A percentile compares a stretch with the other conserved stretches of the same genome.
These are phyloP conservation scores for Probosciger aterrimus DNA, from an alignment of 2,113 vertebrate genomes.

Conservation along the genomic window DNA sequence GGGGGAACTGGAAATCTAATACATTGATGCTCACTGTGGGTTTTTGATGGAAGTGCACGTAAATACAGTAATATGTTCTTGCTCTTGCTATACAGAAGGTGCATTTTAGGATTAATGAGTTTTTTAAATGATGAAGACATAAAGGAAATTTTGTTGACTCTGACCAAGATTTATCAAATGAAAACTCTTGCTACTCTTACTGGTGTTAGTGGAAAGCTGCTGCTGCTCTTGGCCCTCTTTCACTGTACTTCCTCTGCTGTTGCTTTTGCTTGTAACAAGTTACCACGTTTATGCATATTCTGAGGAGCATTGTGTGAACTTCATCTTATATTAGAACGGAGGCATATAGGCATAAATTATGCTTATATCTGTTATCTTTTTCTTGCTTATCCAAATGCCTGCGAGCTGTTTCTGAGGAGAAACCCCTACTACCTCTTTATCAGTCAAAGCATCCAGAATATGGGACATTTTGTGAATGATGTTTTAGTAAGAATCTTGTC, in stretches of 20 bases:
- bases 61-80: neutral
- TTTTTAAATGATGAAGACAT: neutral
- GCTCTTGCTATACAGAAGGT: neutral
- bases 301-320: neutral
- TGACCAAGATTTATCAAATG: neutral
- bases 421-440: neutral
- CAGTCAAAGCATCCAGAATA: neutral
- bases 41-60: neutral
- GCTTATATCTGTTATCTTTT: neutral
- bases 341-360: neutral
- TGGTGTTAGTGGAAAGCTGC: neutral
- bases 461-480: neutral
- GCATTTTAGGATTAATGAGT: neutral
- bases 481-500: neutral
- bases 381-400: conserved; percentile 18
- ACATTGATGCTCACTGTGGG: neutral
- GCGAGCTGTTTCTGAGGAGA: neutral
- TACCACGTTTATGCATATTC: neutral
- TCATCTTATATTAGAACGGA: conserved; percentile 19
- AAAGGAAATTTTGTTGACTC: neutral
- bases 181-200: neutral
- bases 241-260: neutral
- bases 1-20: neutral
- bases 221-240: neutral
- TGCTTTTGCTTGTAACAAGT: neutral